Evolutionary conservation across 1,140 invertebrate species (phyloP).

Genomic region (Drosophila watanabei): DNA sequence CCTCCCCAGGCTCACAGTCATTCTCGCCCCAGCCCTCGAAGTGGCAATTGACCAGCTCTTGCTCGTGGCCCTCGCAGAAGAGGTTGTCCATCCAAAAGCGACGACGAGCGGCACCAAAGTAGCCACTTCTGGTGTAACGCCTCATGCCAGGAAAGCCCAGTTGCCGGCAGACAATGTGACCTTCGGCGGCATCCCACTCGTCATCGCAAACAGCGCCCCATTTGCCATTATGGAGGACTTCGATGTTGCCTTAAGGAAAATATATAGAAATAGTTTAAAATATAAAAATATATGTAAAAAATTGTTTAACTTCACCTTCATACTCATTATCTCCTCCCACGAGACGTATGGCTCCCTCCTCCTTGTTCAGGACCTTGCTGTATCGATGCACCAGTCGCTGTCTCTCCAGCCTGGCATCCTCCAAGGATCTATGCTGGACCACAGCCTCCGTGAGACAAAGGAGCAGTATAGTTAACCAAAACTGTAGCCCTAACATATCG

Average conservation of each 20-base stretch:
- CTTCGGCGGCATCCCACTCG: constrained; percentile 94
- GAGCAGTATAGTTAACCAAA: constrained; percentile 17
- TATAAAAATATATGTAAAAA: too few species aligned
- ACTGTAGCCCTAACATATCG: constrained; percentile 22
- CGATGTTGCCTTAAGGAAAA: constrained; percentile 91
- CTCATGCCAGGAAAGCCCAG: constrained; percentile 89
- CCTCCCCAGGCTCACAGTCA: constrained; percentile 92
- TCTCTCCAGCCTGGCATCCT: constrained; percentile 75
- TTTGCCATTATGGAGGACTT: constrained; percentile 93
- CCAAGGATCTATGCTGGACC: constrained; percentile 63
- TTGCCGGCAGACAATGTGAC: constrained; percentile 92
- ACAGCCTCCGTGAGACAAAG: constrained; percentile 21
- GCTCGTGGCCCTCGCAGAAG: constrained; percentile 93
- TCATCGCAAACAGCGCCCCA: constrained; percentile 97
- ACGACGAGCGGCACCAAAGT: constrained; percentile 91
- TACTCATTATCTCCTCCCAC: constrained; percentile 89
- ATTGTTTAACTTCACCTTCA: constrained; percentile 89
- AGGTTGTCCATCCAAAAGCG: constrained; percentile 96
- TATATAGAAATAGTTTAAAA: too few species aligned
- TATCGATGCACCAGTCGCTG: constrained; percentile 75
- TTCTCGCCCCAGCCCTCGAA: constrained; percentile 94
- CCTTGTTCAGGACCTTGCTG: constrained; percentile 89
- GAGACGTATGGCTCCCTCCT: constrained; percentile 90
- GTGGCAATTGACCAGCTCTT: constrained; percentile 90
- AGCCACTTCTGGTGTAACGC: constrained; percentile 89